Percentiles rank a stretch among this genome's conserved stretches.
Conservation (phyloP, 2,797 vertebrate genomes). For the Furcifer pardalis region DNA sequence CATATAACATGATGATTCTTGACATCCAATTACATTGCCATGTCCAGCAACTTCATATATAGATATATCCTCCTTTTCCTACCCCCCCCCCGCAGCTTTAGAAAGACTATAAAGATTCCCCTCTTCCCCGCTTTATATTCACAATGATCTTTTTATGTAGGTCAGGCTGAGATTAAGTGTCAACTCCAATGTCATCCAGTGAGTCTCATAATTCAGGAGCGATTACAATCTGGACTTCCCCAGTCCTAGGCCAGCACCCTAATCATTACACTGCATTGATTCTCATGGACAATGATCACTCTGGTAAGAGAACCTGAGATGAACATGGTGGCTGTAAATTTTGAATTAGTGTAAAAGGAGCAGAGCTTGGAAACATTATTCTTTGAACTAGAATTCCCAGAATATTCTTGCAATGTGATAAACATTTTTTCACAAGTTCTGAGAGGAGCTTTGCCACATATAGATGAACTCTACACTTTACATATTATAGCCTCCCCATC, state of each 20-base stretch:
- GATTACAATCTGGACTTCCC: too few relatives aligned
- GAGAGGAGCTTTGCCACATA: background rate
- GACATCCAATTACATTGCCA: background rate
- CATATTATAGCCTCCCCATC: too few relatives aligned
- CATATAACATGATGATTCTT: background rate
- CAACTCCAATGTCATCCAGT: too few relatives aligned
- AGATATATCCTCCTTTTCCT: background rate
- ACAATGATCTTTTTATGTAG: too few relatives aligned
- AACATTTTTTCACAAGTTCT: too few relatives aligned
- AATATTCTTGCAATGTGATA: too few relatives aligned
- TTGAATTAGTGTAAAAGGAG: background rate
- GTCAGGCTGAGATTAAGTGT: too few relatives aligned
- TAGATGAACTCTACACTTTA: background rate
- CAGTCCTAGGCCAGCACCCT: too few relatives aligned
- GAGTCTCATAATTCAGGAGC: too few relatives aligned
- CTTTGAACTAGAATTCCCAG: too few relatives aligned
- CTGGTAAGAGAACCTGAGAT: background rate
- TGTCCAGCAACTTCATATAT: background rate
- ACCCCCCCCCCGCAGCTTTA: background rate
- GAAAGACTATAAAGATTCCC: background rate
- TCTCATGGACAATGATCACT: background rate
- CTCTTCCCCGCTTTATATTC: too few relatives aligned
- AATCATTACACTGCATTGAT: background rate
- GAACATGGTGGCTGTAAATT: background rate
- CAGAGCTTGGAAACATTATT: too few relatives aligned